A percentile compares a stretch with the other conserved stretches of the same genome.
These are phyloP conservation scores for Ammodytes marinus DNA, from an alignment of 2,113 vertebrate genomes.

Conservation along the genomic window DNA sequence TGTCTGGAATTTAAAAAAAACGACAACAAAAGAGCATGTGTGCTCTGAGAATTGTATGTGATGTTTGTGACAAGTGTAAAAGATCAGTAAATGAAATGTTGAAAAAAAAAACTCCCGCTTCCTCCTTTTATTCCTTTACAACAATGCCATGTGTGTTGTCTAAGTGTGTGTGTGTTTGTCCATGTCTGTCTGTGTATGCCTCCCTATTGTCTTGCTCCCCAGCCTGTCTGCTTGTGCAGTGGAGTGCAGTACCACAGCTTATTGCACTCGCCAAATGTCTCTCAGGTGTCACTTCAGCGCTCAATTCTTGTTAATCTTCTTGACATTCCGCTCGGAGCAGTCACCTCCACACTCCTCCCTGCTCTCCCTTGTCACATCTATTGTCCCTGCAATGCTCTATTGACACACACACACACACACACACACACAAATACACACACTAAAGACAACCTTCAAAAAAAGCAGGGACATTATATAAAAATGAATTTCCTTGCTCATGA, in stretches of 20 bases:
- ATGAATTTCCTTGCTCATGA: neutral
- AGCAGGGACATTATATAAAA: neutral
- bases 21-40: slow-evolving; percentile 62
- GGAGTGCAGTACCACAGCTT: slow-evolving; percentile 47
- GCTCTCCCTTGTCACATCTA: slow-evolving; percentile 31
- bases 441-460: slow-evolving; percentile 7
- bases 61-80: slow-evolving; percentile 80
- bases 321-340: slow-evolving; percentile 60
- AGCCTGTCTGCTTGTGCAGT: slow-evolving; percentile 40
- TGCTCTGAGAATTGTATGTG: slow-evolving; percentile 76
- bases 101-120: slow-evolving; percentile 14
- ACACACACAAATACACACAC: neutral
- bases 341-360: slow-evolving; percentile 55
- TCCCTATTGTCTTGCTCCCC: slow-evolving; percentile 39
- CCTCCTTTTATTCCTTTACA: slow-evolving; percentile 30
- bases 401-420: slow-evolving; percentile 17
- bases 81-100: slow-evolving; percentile 78
- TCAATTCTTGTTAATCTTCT: slow-evolving; percentile 63
- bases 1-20: slow-evolving; percentile 71
- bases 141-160: neutral
- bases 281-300: slow-evolving; percentile 68
- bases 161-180: slow-evolving; percentile 13
- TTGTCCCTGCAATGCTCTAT: slow-evolving; percentile 44
- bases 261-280: slow-evolving; percentile 58
- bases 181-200: slow-evolving; percentile 6